Evolutionary conservation across 2,113 vertebrate species (phyloP), one percentile per base, ranked within the genome.

Genomic region (Elgaria multicarinata): DNA sequence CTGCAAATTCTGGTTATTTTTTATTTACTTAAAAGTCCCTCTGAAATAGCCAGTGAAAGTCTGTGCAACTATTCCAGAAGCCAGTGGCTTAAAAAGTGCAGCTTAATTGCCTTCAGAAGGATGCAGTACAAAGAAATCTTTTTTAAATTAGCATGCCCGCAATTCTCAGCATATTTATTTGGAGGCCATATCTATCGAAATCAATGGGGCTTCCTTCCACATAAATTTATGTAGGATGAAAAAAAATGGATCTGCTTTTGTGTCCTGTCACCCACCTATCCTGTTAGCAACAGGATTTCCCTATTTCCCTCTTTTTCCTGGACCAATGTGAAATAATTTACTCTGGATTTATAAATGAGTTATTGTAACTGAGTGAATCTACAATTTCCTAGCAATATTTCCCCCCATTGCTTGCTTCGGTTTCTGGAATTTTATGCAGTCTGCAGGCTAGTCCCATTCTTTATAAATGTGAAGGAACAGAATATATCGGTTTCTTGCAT

Each of bases 401-500:
- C 42, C 3, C 31, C 79, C 20, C 22, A 4, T 39, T 33, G 14
- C 58, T 76, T 89, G 44, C 62, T 55, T 89, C 72, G 67, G 79
- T 53, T 89, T 90, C 71, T 91, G 7, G 0, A 85, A 62, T 5
- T 88, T 94, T 92, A 3, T 10, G 6, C 88, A 46, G 80, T 90
- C 79, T 86, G 33, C 74, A 88, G 18, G 26, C 26, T 87, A 39
- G 16, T 36, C 87, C 86, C 28, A 24, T 75, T 89, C 55, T 88
- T 69, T 44, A 36, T 83, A 69, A 83, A 91, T 79, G 18, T 14
- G 80, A 36, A 50, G 83, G 39, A 77, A 44, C 2, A 55, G 33
- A 83, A 18, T 67, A 42, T 39, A 12, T 4, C 55, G 64, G 62
- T 69, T 78, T 82, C 44, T 86, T 90, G 64, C 50, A 5, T 87